phyloP scores from a whole-genome alignment of 2,888 invertebrate species.

The Tridacna gigas region DNA sequence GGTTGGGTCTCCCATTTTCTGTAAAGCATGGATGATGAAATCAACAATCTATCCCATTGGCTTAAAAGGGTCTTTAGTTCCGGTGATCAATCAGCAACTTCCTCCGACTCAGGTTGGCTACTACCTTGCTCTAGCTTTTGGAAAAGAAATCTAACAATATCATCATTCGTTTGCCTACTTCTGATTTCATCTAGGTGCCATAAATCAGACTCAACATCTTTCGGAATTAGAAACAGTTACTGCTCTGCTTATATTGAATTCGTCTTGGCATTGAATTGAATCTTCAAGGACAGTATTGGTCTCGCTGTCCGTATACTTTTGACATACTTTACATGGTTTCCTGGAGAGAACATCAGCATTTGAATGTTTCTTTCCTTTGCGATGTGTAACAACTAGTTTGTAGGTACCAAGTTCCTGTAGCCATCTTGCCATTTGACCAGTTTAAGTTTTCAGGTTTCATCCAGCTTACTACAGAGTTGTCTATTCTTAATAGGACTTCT shows the following conservation, averaged over 20 bases:
- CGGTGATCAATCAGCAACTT: conserved; percentile 3
- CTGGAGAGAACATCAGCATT: conserved; percentile 15
- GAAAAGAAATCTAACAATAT: neutral
- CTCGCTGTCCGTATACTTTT: neutral
- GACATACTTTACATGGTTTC: conserved; percentile 30
- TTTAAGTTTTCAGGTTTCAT: conserved; percentile 50
- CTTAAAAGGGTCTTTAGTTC: conserved; percentile 31
- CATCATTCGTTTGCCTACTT: neutral
- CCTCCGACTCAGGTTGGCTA: conserved; percentile 19
- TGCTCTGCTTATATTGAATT: neutral
- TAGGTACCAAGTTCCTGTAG: conserved; percentile 32
- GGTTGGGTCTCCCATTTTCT: conserved; percentile 23
- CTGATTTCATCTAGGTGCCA: conserved; percentile 1
- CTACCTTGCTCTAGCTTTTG: neutral
- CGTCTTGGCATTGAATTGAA: neutral
- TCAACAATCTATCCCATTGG: too few species aligned
- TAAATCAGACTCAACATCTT: neutral
- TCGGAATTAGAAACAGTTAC: neutral
- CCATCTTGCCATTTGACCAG: conserved; percentile 49
- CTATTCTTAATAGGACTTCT: conserved; percentile 40
- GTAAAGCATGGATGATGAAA: too few species aligned
- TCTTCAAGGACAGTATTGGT: neutral
- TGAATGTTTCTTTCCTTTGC: too few species aligned
- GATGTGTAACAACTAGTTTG: too few species aligned
- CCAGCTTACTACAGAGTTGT: conserved; percentile 58